Base-by-base conservation (phyloP, 2,113 vertebrate species). In the Polypterus bichir region DNA sequence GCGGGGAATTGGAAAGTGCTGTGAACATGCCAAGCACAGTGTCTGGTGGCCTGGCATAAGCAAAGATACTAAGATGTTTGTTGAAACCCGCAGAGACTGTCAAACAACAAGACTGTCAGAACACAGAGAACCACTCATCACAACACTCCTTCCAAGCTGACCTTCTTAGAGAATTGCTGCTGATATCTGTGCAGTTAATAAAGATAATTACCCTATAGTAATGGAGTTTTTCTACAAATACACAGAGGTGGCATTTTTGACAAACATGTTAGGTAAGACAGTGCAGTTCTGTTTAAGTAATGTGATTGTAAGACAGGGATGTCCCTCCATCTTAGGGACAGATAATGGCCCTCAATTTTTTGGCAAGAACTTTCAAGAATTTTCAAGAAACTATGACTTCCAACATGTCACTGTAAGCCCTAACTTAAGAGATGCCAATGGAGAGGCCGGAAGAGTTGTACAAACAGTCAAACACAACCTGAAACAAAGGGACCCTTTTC, bases 311-410 rank as follows among this genome's bases (percentile, higher is more conserved):
- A 46, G 62, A 5, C 11, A n/a, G 11, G 62, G 62, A 7, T 7
- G 47, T 44, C 46, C 62, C 3, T 49, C 46, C 7, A n/a, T 10
- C 4, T 1, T 62, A 10, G 61, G 54, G 3, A 54, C 52, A 44
- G 61, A 62, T n/a, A 66, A 62, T 56, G 59, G 59, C 2, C 58
- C 64, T 46, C 68, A 65, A 51, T 70, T 61, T 9, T 48, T 27
- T 27, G 27, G 48, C 7, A 56, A 46, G 57, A 58, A 4, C 6
- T 64, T 64, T 11, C 7, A 9, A 3, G 6, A 60, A 49, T 57
- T 67, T 49, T 44, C 56, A 5, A 54, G 46, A n/a, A 52, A 55
- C n/a, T 56, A 56, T 63, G 61, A 60, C 58, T 67, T 63, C 8
- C 44, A 45, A 9, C 56, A 52, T 45, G 47, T 60, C 45, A 61